Evolutionary conservation across 2,113 vertebrate genomes (phyloP), one percentile per base, ranked within the genome.

Genomic region (zebrafish (Danio rerio)): DNA sequence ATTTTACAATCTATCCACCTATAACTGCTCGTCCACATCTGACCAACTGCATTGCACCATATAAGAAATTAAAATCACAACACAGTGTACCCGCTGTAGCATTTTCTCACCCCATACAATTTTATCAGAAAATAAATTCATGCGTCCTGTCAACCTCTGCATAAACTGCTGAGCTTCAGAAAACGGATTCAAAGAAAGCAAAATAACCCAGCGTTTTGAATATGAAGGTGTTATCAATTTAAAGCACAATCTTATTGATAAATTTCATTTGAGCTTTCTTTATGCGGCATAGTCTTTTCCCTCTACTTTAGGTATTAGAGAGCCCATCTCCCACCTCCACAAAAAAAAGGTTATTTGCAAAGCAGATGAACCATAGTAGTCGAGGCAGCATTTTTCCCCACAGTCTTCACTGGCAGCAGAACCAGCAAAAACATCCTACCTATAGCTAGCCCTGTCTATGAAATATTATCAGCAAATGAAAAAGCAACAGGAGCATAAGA

Each of bases 161-260:
- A 85, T 78, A 87, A 88, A 91, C 86, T 87, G 88, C 88, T 89
- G 87, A 90, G 68, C 85, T 82, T 80, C 65, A 86, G 82, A 87
- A 91, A 87, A 85, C 71, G 61, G 77, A 82, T 85, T 81, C 82
- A 74, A 74, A 68, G 66, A 72, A 31, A 74, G 87, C 81, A 15
- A 75, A 59, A 75, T 18, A 12, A 58, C 83, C 49, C 6, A 21
- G 72, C 75, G 47, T 66, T 88, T 77, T 87, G 53, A 68, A 84
- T 49, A 86, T 59, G 65, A 87, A 82, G 83, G 61, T 53, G 31
- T 71, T 56, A 79, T 90, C 59, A 63, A 68, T 53, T 81, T 15
- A 20, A 18, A 53, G 71, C 87, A 85, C 66, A 82, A 49, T 15
- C 52, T 52, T 59, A 74, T 62, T 79, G 16, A 78, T 73, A n/a